These are phyloP conservation scores for Picathartes gymnocephalus DNA, from an alignment of 2,113 vertebrate species.

Conservation along the genomic window DNA sequence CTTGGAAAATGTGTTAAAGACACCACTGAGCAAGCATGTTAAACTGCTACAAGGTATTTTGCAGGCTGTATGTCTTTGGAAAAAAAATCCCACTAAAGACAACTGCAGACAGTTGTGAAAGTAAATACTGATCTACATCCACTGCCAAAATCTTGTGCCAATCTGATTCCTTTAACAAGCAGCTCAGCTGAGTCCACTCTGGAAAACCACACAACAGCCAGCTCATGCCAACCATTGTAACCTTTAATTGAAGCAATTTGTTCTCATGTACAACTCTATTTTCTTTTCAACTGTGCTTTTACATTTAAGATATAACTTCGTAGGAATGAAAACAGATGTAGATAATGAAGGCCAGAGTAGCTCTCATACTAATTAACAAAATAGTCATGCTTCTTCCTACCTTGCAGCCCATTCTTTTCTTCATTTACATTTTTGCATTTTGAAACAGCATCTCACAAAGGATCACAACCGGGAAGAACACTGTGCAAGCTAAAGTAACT, in stretches of 20 bases:
- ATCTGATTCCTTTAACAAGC: background rate
- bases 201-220: background rate
- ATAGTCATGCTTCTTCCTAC: background rate
- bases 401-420: background rate
- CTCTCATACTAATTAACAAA: background rate
- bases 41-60: background rate
- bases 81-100: background rate
- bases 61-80: background rate
- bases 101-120: background rate
- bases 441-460: background rate
- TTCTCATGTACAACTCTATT: background rate
- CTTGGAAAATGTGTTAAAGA: background rate
- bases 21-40: background rate
- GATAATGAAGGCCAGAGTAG: background rate
- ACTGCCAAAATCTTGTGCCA: background rate
- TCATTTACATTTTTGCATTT: background rate
- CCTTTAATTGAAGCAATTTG: constrained; percentile 7
- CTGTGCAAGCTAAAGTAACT: background rate
- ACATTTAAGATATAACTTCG: background rate
- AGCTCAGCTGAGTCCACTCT: background rate
- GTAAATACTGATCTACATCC: background rate
- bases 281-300: background rate
- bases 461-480: background rate
- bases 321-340: background rate
- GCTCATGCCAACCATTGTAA: background rate